Evolutionary conservation across 1,140 invertebrate species (phyloP).

Genomic region (Drosophila sulfurigaster): DNA sequence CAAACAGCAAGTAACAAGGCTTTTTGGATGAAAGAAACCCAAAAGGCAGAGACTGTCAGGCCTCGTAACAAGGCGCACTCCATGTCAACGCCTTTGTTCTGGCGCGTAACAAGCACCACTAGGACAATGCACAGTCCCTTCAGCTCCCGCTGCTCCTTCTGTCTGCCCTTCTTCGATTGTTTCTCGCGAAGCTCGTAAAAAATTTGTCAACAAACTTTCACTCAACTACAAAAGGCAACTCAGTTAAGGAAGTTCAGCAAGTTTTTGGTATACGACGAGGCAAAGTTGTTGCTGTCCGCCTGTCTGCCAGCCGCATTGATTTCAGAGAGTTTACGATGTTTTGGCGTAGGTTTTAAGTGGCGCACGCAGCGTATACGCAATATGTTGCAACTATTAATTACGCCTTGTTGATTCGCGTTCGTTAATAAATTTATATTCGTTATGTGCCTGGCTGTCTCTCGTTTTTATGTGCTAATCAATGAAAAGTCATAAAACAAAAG

Average conservation of each 20-base stretch:
- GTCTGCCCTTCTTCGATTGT: conserved; percentile 27
- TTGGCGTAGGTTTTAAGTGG: conserved; percentile 65
- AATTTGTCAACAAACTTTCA: conserved; percentile 69
- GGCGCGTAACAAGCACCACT: conserved; percentile 60
- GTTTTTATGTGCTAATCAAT: conserved; percentile 76
- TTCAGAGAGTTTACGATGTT: conserved; percentile 32
- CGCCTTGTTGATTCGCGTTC: conserved; percentile 57
- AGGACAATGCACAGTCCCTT: conserved; percentile 28
- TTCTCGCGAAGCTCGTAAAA: conserved; percentile 57
- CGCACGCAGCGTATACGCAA: conserved; percentile 63
- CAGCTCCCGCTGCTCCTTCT: not conserved
- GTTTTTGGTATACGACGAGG: not conserved
- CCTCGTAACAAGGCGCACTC: conserved; percentile 37
- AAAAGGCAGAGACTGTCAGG: not conserved
- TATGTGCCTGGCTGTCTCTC: conserved; percentile 3
- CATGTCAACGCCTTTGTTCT: conserved; percentile 57
- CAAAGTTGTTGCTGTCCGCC: not conserved
- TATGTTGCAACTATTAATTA: conserved; percentile 72
- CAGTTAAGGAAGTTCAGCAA: conserved; percentile 18
- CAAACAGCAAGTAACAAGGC: conserved; percentile 25
- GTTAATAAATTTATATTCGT: conserved; percentile 63
- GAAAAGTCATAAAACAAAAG: conserved; percentile 44
- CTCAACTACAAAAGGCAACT: conserved; percentile 33
- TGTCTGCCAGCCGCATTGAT: not conserved
- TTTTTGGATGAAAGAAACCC: not conserved